Percentiles rank a stretch among this genome's conserved stretches.
These are phyloP conservation scores for Drosophila albomicans DNA, from an alignment of 1,140 invertebrate species.

Conservation along the genomic window DNA sequence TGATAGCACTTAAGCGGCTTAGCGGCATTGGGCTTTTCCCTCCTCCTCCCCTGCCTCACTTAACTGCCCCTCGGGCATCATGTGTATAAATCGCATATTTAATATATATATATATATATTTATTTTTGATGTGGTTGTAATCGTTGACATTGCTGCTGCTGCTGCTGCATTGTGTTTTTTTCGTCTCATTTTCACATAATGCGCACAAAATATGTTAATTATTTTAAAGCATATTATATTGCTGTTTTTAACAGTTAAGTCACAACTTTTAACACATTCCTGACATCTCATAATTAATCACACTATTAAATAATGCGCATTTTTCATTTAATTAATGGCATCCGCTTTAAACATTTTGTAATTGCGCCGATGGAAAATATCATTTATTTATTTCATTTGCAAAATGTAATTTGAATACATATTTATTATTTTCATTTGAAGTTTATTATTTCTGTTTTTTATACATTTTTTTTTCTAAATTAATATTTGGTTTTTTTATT, in stretches of 20 bases:
- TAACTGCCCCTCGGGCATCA: background rate
- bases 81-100: constrained; percentile 13
- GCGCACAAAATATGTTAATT: constrained; percentile 46
- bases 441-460: too few relatives aligned
- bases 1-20: constrained; percentile 68
- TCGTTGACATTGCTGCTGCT: constrained; percentile 5
- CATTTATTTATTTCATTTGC: too few relatives aligned
- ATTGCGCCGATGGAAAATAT: background rate
- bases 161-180: background rate
- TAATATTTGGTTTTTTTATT: too few relatives aligned
- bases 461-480: too few relatives aligned
- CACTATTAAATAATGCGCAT: background rate
- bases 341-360: background rate
- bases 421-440: too few relatives aligned
- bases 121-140: constrained; percentile 27
- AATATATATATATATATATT: too few relatives aligned
- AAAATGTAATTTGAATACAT: too few relatives aligned
- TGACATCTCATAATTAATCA: constrained; percentile 4
- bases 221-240: constrained; percentile 30
- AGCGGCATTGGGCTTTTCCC: constrained; percentile 40
- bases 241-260: constrained; percentile 8
- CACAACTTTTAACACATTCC: constrained; percentile 12
- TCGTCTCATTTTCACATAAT: background rate
- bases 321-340: constrained; percentile 8
- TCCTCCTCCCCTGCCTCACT: background rate